These are phyloP conservation scores for Cryptoblepharus egeriae DNA, from an alignment of 2,797 vertebrate genomes.

Conservation along the genomic window DNA sequence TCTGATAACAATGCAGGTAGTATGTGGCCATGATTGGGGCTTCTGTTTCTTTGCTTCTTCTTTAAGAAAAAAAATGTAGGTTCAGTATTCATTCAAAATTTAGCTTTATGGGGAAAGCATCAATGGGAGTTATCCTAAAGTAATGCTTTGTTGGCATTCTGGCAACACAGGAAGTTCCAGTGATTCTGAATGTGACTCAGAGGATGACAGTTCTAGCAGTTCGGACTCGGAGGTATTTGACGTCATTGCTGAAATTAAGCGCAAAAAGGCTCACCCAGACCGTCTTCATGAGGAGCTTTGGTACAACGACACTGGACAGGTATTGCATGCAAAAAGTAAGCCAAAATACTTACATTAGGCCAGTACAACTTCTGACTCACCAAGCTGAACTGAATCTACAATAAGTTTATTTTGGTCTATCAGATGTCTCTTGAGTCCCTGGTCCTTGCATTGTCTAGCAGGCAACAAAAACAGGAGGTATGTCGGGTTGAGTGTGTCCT, in stretches of 20 bases:
- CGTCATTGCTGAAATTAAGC: constrained; percentile 97
- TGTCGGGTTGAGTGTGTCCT: too few species aligned
- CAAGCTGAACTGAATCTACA: not conserved
- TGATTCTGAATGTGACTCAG: constrained; percentile 93
- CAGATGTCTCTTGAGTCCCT: not conserved
- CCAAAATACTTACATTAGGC: not conserved
- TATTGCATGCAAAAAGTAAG: constrained; percentile 61
- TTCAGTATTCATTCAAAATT: too few species aligned
- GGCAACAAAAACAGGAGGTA: not conserved
- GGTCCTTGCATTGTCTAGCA: not conserved
- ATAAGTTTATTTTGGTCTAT: not conserved
- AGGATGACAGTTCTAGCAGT: constrained; percentile 91
- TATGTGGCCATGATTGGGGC: not conserved
- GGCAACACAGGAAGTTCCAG: constrained; percentile 85
- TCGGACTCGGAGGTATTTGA: constrained; percentile 96
- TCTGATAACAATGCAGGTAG: not conserved
- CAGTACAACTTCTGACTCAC: not conserved
- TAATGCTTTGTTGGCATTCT: constrained; percentile 35
- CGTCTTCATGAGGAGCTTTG: constrained; percentile 97
- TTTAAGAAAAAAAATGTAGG: not conserved
- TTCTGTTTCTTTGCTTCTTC: too few species aligned
- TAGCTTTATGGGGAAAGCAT: not conserved
- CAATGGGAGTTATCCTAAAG: constrained; percentile 3
- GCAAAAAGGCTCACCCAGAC: constrained; percentile 97
- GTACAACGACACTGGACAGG: constrained; percentile 99